phyloP scores from a whole-genome alignment of 2,888 invertebrate genomes.

The Dryocosmus kuriphilus region DNA sequence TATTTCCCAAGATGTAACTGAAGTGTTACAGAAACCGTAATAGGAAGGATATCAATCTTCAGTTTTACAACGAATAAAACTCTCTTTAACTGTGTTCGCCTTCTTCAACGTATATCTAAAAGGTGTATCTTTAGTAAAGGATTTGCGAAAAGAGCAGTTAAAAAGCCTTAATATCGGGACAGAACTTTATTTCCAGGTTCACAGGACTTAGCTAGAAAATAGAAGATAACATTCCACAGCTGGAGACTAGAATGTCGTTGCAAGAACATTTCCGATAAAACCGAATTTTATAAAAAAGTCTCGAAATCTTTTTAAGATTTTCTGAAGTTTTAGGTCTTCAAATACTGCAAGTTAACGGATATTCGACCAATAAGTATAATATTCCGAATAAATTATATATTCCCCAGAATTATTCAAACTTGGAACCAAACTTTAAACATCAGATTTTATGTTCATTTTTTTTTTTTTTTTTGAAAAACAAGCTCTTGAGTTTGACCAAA shows the following conservation, averaged over 20 bases:
- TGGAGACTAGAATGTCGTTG: not conserved
- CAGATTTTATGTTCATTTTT: too few species aligned
- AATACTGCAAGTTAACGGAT: not conserved
- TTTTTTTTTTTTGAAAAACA: too few species aligned
- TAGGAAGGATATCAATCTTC: constrained; percentile 54
- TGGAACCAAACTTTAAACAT: too few species aligned
- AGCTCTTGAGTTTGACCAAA: too few species aligned
- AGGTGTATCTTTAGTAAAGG: constrained; percentile 22
- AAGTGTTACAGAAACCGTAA: not conserved
- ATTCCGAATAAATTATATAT: too few species aligned
- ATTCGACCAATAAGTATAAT: too few species aligned
- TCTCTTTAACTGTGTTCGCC: constrained; percentile 52
- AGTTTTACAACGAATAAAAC: constrained; percentile 65
- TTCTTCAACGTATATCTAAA: not conserved
- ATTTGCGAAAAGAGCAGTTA: not conserved
- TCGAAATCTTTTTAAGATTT: not conserved
- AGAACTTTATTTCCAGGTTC: not conserved
- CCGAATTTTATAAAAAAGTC: not conserved
- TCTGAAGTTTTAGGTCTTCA: not conserved
- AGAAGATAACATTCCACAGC: not conserved
- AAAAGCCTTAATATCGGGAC: not conserved
- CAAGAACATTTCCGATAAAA: not conserved
- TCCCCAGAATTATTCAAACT: too few species aligned
- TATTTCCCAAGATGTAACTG: not conserved
- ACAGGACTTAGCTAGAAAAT: not conserved